Evolutionary conservation across 2,113 vertebrate species (phyloP).

Genomic region (Mus musculus): GRCm39 chr3:50781501-50782000

Average conservation of each 20-base stretch:
- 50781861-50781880: neutral
- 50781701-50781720: neutral
- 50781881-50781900: neutral
- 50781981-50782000: no score
- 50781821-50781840: neutral
- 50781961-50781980: no score
- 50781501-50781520: neutral
- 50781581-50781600: neutral
- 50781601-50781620: neutral
- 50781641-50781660: neutral
- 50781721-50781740: neutral
- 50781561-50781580: neutral
- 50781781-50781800: no score
- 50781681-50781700: neutral
- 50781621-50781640: fast-evolving
- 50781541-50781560: neutral
- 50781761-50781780: neutral
- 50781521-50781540: neutral
- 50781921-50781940: neutral
- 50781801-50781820: neutral
- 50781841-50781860: neutral
- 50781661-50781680: neutral
- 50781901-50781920: neutral
- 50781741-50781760: neutral
- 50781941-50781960: neutral